phyloP scores from a whole-genome alignment of 92 coral and sea anemone genomes.

The Bergia sp. region DNA sequence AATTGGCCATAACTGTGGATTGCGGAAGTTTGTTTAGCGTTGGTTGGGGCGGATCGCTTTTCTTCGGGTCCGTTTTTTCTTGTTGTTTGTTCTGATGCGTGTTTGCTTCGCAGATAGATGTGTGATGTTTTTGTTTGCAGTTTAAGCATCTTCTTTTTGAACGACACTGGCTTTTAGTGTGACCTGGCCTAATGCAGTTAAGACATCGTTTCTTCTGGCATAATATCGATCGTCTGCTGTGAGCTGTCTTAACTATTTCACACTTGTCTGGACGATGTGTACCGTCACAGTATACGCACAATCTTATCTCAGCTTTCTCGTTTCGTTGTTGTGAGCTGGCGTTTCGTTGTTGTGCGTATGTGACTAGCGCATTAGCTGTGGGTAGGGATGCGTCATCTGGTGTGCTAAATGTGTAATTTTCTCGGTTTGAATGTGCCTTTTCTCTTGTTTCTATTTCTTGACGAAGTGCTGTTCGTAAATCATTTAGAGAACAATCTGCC shows the following conservation, averaged over 20 bases:
- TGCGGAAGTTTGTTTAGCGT: too few relatives aligned
- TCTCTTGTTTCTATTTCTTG: slow-evolving; percentile 61
- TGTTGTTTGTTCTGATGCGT: too few relatives aligned
- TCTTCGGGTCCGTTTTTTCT: too few relatives aligned
- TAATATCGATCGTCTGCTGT: slow-evolving; percentile 15
- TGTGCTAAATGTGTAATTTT: not conserved
- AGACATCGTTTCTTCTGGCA: slow-evolving; percentile 50
- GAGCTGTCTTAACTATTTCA: slow-evolving; percentile 4
- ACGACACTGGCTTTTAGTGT: slow-evolving; percentile 48
- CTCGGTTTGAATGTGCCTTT: slow-evolving; percentile 40
- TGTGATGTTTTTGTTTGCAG: slow-evolving; percentile 60
- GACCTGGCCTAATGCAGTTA: slow-evolving; percentile 49
- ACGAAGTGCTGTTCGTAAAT: slow-evolving; percentile 42
- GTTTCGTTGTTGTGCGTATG: not conserved
- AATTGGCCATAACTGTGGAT: too few relatives aligned
- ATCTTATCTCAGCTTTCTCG: not conserved
- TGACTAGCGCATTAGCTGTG: not conserved
- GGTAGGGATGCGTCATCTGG: slow-evolving; percentile 36
- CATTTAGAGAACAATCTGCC: slow-evolving; percentile 51
- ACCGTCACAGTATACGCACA: not conserved
- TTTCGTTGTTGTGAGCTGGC: not conserved
- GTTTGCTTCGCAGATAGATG: slow-evolving; percentile 49
- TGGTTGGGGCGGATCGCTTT: too few relatives aligned
- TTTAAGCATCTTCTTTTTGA: slow-evolving; percentile 52
- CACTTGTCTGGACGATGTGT: slow-evolving; percentile 58